Base-by-base conservation (phyloP, 1,140 invertebrate species). In the Hylaeus anthracinus region DNA sequence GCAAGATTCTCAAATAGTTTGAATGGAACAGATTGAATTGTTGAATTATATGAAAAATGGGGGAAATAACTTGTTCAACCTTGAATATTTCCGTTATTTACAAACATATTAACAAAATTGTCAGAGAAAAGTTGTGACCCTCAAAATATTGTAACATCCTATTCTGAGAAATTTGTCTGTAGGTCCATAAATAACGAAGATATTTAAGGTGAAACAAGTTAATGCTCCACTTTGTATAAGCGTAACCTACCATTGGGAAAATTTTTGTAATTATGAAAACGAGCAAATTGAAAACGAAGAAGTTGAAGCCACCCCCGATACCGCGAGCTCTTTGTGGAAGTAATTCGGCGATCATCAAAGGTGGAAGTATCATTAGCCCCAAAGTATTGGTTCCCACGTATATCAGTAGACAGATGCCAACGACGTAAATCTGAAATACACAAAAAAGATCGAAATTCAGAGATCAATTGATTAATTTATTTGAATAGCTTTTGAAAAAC, bases 221-320 rank as follows among this genome's bases (percentile, higher is more conserved):
- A 26, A 26, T 26, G 26, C 26, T 26, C 26, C 26, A 26, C 26
- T 26, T 56, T 51, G 2, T 8, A 48, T 37, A 15, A 37, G 39
- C 72, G 84, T 89, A 26, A 26, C 26, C 26, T 26, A 92, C 92
- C 1, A 94, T 87, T 1, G 96, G 96, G 88, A 96, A 98, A 14
- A 95, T 90, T 90, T 97, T 97, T 0, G 96, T 96, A n/a, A 96
- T 94, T 3, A 95, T 93, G 87, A 97, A 97, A 0, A 96, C 88
- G 1, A 94, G 90, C 0, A 95, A 88, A 90, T 96, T 96, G 90
- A 96, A 96, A 0, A 95, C 88, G 81, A 95, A 95, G 88, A 96
- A 97, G n/a, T 95, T 95, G 67, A 95, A 94, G 4, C 96, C 96
- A 2, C 96, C 96, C 37, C 94, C 95, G 12, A 95, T 92, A 2